Base-by-base conservation (phyloP, 2,888 invertebrate genomes). In the Parnassius smintheus region DNA sequence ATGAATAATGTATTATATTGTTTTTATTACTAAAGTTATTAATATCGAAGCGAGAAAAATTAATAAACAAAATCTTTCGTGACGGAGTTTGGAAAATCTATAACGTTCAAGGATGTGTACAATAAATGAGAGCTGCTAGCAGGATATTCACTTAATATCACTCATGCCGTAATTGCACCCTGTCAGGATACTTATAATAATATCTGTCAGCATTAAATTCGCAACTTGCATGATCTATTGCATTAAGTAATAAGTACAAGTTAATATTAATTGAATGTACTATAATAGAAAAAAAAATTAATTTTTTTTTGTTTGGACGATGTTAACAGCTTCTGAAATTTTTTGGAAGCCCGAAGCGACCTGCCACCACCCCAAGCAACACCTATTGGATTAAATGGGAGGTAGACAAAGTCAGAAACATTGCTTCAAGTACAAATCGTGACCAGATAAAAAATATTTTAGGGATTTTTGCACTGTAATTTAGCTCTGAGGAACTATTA, bases 111-210 rank as follows among this genome's bases (percentile, higher is more conserved):
- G 63, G 59, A 63, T 59, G 48, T 59, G 51, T 22, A 59, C 46
- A 63, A 59, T 56, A 51, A 59, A 59, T 65, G 70, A 70, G 67
- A 70, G 66, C 63, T 64, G 61, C 45, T 60, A 65, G 64, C 69
- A 70, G 75, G 74, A 71, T 74, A 69, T 72, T 72, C 70, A 73
- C 72, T 75, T 75, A 63, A 63, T 63, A 63, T 63, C 59, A 63
- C 42, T 63, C 72, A 71, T 68, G 67, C 70, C 71, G 71, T 70
- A 53, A 63, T 66, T 65, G 66, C 68, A 59, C 56, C 58, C 54
- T 45, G 50, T 58, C 67, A 67, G 68, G 70, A 70, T 71, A 68
- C 56, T 51, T 58, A 59, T 63, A 66, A 69, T 66, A 68, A 65
- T 57, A 56, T 61, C 65, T 58, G 58, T 46, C 42, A 57, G 62